A percentile compares a stretch with the other conserved stretches of the same genome.
phyloP scores from a whole-genome alignment of 2,888 invertebrate species.

The Dicranocentrus wangi region DNA sequence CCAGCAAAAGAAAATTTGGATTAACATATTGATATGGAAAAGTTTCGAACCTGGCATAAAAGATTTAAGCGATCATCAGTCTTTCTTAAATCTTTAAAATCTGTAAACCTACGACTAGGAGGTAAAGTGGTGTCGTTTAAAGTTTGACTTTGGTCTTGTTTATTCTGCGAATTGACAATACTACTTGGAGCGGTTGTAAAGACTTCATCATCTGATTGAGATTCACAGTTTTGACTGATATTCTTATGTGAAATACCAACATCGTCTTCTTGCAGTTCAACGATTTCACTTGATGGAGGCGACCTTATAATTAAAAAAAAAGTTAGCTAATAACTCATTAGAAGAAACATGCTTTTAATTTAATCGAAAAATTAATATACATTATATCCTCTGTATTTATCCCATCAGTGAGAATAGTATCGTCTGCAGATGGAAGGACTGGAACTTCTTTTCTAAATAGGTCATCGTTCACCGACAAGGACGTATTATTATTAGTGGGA shows the following conservation, averaged over 20 bases:
- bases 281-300: too few relatives aligned
- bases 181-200: not conserved
- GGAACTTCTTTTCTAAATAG: not conserved
- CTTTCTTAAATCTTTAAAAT: conserved; percentile 27
- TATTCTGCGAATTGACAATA: not conserved
- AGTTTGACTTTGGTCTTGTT: not conserved
- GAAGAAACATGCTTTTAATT: too few relatives aligned
- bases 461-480: not conserved
- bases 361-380: conserved; percentile 9
- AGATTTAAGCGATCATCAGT: not conserved
- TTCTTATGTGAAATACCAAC: too few relatives aligned
- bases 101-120: not conserved
- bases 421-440: not conserved
- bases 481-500: not conserved
- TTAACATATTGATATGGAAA: too few relatives aligned
- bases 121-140: not conserved
- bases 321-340: too few relatives aligned
- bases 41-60: conserved; percentile 26
- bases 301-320: too few relatives aligned
- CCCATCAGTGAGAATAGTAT: conserved; percentile 5
- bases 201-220: conserved; percentile 29
- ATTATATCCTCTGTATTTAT: conserved; percentile 15
- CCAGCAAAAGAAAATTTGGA: too few relatives aligned
- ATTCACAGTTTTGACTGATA: too few relatives aligned
- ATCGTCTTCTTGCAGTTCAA: too few relatives aligned